Base-by-base conservation (phyloP, 2,888 invertebrate genomes). In the Microctonus aethiopoides region DNA sequence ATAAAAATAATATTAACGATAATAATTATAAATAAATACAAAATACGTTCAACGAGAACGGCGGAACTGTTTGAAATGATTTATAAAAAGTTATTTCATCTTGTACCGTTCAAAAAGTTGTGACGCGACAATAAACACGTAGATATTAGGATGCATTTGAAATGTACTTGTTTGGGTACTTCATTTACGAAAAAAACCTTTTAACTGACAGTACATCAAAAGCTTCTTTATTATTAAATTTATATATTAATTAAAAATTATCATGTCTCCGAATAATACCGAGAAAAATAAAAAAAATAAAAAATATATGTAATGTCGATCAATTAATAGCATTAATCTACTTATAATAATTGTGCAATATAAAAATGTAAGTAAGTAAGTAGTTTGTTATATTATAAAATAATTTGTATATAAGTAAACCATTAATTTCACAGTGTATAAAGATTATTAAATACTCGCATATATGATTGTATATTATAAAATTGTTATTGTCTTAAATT, bases 121-220 rank as follows among this genome's bases (percentile, higher is more conserved):
- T 85, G 85, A 84, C 79, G 80, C 81, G 86, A 86, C 85, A 85
- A 85, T 86, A 85, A 85, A 72, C 79, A 83, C 70, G 80, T 85
- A 84, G 85, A 77, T 78, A 74, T 67, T 82, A 83, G 81, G 73
- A 79, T 72, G 77, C 79, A 77, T 66, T 70, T 75, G 76, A 77
- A 78, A 78, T 77, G 76, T 76, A 78, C 70, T 74, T 73, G 34
- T 65, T 51, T 51, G 26, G 13, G 41, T 57, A n/a, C 59, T 57
- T 10, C 36, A 51, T 52, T 61, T 61, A 20, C 34, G 1, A 54
- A 16, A 6, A n/a, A n/a, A n/a, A n/a, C n/a, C 9, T 4, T 34
- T 32, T 16, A 13, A 29, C 5, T 56, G 26, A 34, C 9, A 34
- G 32, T 57, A 57, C 16, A 57, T 57, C 10, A 20, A 34, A 16